These are phyloP conservation scores for Spodoptera picta DNA, from an alignment of 2,888 invertebrate genomes.

Conservation along the genomic window DNA sequence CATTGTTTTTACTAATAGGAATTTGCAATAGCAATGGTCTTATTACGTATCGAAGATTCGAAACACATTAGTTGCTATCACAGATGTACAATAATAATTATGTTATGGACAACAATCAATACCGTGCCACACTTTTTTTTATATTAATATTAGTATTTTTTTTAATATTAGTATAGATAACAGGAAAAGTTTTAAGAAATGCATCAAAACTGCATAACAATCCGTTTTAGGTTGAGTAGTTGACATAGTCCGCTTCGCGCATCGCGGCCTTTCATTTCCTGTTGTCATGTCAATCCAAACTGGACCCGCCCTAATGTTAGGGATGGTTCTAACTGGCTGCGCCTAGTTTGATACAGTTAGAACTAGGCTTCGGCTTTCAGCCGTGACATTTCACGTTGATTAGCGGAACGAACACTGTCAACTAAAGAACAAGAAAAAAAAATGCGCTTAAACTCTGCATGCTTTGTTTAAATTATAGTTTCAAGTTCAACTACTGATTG, in stretches of 20 bases:
- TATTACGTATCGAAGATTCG: no score
- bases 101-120: no score
- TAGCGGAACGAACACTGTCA: conserved; percentile 36
- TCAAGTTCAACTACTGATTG: no score
- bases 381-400: conserved; percentile 43
- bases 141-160: no score
- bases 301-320: conserved; percentile 47
- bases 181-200: conserved; percentile 12
- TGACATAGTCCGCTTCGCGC: conserved; percentile 40
- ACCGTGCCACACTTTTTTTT: no score
- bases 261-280: conserved; percentile 39
- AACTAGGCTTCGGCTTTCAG: conserved; percentile 39
- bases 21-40: no score
- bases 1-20: no score
- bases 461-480: no score
- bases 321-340: conserved; percentile 48
- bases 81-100: no score
- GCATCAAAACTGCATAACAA: conserved; percentile 7
- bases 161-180: no score
- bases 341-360: conserved; percentile 42
- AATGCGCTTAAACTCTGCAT: background rate
- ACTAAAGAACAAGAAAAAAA: conserved; percentile 8
- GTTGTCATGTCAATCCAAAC: conserved; percentile 32
- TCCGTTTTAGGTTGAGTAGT: conserved; percentile 6
- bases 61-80: no score